A percentile compares a stretch with the other conserved stretches of the same genome.
Conservation (phyloP, 2,888 invertebrate species). For the Caenorhabditis sinica region DNA sequence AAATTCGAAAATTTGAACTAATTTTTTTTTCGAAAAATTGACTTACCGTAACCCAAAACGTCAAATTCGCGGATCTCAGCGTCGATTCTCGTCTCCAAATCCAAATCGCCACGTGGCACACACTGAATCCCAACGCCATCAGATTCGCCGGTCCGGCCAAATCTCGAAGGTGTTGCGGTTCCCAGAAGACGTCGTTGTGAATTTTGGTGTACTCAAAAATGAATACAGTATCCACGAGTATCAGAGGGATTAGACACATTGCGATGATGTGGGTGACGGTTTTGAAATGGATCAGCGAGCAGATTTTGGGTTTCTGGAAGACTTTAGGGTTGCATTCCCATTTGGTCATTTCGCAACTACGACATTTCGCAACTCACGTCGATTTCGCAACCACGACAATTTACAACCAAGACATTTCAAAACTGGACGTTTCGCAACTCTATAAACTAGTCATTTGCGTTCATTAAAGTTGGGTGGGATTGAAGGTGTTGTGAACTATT, state of each 20-base stretch:
- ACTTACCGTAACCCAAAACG: constrained; percentile 24
- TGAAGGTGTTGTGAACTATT: too few species aligned
- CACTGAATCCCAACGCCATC: background rate
- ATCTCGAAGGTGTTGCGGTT: background rate
- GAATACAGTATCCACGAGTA: constrained; percentile 15
- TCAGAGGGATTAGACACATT: background rate
- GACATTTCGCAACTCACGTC: too few species aligned
- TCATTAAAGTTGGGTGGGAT: too few species aligned
- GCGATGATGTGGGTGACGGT: constrained; percentile 23
- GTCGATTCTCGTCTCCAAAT: constrained; percentile 4
- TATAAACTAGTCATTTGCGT: too few species aligned
- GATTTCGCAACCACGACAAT: too few species aligned
- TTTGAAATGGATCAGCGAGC: constrained; percentile 17
- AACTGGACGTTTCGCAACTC: too few species aligned
- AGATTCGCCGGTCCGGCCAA: constrained; percentile 4
- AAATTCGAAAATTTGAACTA: background rate
- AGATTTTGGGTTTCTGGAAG: constrained; percentile 13
- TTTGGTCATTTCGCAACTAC: background rate
- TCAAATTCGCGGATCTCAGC: background rate
- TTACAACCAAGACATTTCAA: too few species aligned
- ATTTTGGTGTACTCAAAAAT: constrained; percentile 9
- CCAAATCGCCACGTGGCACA: background rate
- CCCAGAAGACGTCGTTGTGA: background rate
- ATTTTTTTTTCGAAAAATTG: background rate
- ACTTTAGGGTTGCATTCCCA: too few species aligned